phyloP scores from a whole-genome alignment of 2,113 vertebrate genomes.

The Malurus alboscapulatus region DNA sequence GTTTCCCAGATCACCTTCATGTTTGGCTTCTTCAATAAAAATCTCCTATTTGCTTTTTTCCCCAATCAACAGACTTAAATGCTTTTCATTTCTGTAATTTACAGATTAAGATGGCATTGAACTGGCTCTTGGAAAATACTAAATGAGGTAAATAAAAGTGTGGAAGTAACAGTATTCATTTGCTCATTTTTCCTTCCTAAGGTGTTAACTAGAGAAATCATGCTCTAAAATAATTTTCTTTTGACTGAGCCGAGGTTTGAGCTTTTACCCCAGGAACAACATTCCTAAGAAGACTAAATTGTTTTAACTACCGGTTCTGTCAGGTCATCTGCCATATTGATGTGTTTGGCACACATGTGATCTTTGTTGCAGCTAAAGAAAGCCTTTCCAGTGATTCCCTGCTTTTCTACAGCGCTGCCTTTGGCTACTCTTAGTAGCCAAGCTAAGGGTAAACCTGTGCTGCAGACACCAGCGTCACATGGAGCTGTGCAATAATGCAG shows the following conservation, averaged over 20 bases:
- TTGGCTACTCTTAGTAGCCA: neutral
- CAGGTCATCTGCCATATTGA: neutral
- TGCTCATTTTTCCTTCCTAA: neutral
- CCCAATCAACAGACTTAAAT: neutral
- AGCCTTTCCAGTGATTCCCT: neutral
- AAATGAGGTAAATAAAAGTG: neutral
- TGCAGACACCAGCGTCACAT: neutral
- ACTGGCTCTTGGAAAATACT: slow-evolving; percentile 9
- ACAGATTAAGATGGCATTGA: neutral
- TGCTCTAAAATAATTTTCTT: neutral
- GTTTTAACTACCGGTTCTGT: neutral
- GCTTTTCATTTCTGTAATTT: slow-evolving; percentile 19
- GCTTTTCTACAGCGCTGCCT: neutral
- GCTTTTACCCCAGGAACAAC: neutral
- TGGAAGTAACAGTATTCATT: slow-evolving; percentile 4
- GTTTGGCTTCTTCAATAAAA: slow-evolving; percentile 28
- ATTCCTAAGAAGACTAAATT: neutral
- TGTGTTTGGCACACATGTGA: neutral
- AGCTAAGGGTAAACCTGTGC: neutral
- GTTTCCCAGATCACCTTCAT: slow-evolving; percentile 15
- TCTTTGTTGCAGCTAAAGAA: neutral
- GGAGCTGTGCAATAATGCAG: neutral
- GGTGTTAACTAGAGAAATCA: neutral
- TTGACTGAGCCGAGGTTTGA: neutral
- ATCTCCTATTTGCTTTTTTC: neutral